Evolutionary conservation across 2,888 invertebrate species (phyloP), one percentile per base, ranked within the genome.

Genomic region (Scaptomyza tumidula): DNA sequence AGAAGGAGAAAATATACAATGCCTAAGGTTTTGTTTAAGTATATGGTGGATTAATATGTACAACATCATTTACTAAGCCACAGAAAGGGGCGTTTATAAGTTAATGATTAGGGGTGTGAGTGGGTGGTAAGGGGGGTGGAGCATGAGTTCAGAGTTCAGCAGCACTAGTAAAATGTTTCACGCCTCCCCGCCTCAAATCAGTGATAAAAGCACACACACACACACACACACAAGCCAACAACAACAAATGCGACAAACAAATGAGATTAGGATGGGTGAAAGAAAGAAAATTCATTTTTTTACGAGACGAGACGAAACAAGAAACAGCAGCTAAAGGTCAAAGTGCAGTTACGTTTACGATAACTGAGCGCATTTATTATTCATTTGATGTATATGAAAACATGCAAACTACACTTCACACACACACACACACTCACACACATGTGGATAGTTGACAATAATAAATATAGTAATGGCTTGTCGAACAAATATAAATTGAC

Each of bases 401-500:
- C 82, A 87, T 87, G 87, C 75, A 81, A 87, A 83, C 82, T 85
- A 79, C 82, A 68, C 65, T 75, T 78, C 65, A 78, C 75, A 77
- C 75, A 27, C 68, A 65, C 55, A 67, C 19, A 62, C 53, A 46
- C 50, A 52, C 46, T n/a, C 44, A 52, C 29, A 54, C 61, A 9
- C 4, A 31, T 6, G 10, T 9, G 6, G 2, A 33, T 33, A 10
- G 2, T 56, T 19, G 54, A 43, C 64, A 75, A 81, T 69, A 87
- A 85, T 87, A 87, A 86, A 86, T 83, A 79, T 75, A 52, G 53
- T 65, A 85, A 83, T 83, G 80, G 80, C 83, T 86, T 63, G 77
- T 77, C 83, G 88, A 82, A 87, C 83, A 83, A 83, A 83, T 83
- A 87, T 85, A 83, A 83, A 83, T 83, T 83, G 88, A 88, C 86